Evolutionary conservation across 2,797 vertebrate species (phyloP), one percentile per base, ranked within the genome.

Genomic region (Antrozous pallidus): DNA sequence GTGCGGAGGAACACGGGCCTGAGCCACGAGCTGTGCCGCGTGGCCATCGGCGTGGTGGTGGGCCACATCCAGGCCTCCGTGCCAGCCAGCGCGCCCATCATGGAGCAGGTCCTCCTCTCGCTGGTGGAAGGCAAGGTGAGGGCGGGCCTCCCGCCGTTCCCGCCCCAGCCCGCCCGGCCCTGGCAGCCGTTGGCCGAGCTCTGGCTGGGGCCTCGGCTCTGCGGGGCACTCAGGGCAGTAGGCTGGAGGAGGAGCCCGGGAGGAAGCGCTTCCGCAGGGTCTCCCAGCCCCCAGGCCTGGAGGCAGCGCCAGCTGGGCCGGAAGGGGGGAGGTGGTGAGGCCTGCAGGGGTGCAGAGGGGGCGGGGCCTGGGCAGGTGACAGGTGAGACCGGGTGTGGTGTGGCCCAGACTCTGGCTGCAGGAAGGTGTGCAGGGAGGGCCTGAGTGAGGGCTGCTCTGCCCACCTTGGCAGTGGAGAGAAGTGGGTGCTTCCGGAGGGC

Each of bases 51-150:
- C 0, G 98, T 99, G 28, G 98, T 99, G 78, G 99, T 99, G 2
- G 99, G 99, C 22, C 99, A 99, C 94, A 99, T 99, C 97, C 99
- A 99, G 98, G 98, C 97, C 70, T 97, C 98, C 0, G 10, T 99
- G 65, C 99, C 99, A 0, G 98, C 98, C 47, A 98, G 98, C 56
- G 98, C 98, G 42, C 95, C 98, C 4, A 97, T 98, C 90, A 98
- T 99, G 99, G 99, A 99, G 97, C 99, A 99, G 93, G 99, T 99
- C 94, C 99, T 99, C 90, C 98, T 99, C 95, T 99, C 99, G 0
- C 96, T 99, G 98, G 99, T 99, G 94, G 98, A 99, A 97, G 99
- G 98, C 97, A 99, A 99, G 99, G 99, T 99, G 93, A 96, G 97
- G 91, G 77, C 80, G 92, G 92, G 36, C 81, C 2, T 6, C n/a